These are phyloP conservation scores for Rallus crepitans DNA, from an alignment of 2,797 vertebrate genomes.

Conservation along the genomic window DNA sequence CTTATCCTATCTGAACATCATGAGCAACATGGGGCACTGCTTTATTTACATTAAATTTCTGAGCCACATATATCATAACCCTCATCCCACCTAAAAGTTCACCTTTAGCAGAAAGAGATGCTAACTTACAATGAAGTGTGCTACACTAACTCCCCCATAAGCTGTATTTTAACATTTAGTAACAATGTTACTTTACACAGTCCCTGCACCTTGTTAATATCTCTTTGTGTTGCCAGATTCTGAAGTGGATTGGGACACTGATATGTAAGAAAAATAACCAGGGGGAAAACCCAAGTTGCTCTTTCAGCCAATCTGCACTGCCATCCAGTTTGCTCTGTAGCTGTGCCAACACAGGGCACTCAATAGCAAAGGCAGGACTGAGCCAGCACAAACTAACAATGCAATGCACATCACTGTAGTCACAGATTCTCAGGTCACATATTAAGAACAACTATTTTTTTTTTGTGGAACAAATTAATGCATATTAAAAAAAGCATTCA, in stretches of 20 bases:
- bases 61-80: neutral
- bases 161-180: neutral
- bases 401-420: neutral
- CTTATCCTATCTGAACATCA: neutral
- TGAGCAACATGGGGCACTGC: neutral
- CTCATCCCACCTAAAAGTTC: neutral
- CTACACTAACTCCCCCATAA: neutral
- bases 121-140: neutral
- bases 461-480: neutral
- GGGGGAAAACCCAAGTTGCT: neutral
- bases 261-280: neutral
- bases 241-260: neutral
- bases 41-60: neutral
- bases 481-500: neutral
- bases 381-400: neutral
- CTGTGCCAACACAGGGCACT: neutral
- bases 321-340: neutral
- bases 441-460: neutral
- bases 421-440: neutral
- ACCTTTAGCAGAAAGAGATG: rapidly evolving
- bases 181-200: neutral
- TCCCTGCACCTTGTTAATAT: neutral
- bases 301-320: neutral
- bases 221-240: neutral
- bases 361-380: neutral